phyloP scores from a whole-genome alignment of 2,113 vertebrate genomes.

The Dolichotis patagonum region DNA sequence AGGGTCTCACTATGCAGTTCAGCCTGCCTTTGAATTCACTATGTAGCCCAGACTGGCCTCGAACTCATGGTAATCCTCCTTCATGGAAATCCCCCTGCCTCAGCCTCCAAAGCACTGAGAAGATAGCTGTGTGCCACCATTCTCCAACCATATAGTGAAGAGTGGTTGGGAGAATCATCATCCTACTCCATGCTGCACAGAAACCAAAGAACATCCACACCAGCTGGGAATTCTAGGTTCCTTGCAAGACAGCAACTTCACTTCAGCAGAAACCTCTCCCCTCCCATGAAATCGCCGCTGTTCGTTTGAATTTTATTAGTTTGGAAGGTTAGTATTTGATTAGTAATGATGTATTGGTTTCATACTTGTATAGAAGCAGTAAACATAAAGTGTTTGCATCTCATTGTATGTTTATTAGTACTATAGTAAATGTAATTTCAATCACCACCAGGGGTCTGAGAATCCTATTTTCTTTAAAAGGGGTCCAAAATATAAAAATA shows the following conservation, averaged over 20 bases:
- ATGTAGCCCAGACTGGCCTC: not conserved
- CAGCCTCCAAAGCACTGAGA: not conserved
- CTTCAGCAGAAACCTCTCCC: slow-evolving; percentile 48
- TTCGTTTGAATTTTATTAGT: slow-evolving; percentile 12
- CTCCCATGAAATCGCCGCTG: not conserved
- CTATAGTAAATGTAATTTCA: slow-evolving; percentile 36
- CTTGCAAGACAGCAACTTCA: slow-evolving; percentile 16
- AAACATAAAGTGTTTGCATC: slow-evolving; percentile 32
- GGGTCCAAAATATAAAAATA: not conserved
- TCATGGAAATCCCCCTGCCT: not conserved
- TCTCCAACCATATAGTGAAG: not conserved
- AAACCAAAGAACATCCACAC: not conserved
- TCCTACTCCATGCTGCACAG: not conserved
- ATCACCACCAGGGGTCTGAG: not conserved
- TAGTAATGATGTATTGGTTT: slow-evolving; percentile 24
- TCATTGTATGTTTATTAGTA: slow-evolving; percentile 1
- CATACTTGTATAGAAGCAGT: not conserved
- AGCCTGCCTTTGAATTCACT: not conserved
- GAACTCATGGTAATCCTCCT: not conserved
- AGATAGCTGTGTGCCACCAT: not conserved
- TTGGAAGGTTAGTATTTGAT: slow-evolving; percentile 24
- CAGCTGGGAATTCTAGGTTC: not conserved
- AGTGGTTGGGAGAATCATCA: slow-evolving; percentile 7
- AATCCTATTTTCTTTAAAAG: slow-evolving; percentile 19
- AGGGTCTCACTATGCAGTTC: not conserved